These are phyloP conservation scores for Polypterus bichir DNA, from an alignment of 2,113 vertebrate genomes.

Conservation along the genomic window DNA sequence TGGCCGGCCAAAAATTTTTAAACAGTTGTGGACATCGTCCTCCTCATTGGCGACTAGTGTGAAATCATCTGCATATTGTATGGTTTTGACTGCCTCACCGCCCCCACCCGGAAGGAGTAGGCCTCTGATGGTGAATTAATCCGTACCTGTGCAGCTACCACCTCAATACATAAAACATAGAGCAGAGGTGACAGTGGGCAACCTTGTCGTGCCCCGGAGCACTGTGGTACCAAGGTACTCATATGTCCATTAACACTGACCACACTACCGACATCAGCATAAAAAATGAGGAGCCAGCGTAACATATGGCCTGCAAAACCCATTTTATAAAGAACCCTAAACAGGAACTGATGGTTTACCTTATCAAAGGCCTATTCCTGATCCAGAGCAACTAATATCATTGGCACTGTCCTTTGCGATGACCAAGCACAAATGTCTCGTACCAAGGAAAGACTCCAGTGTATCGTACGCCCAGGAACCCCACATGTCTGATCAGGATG, in stretches of 20 bases:
- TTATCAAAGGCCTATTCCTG: conserved; percentile 9
- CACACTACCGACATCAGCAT: not conserved
- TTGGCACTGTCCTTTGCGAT: not conserved
- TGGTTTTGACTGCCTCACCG: not conserved
- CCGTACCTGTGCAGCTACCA: not conserved
- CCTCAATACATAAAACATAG: not conserved
- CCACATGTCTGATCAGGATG: not conserved
- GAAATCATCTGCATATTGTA: not conserved
- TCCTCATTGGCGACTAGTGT: not conserved
- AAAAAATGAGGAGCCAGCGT: not conserved
- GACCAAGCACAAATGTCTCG: not conserved
- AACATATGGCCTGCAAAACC: not conserved
- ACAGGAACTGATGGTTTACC: conserved; percentile 3
- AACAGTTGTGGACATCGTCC: not conserved
- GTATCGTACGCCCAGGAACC: not conserved
- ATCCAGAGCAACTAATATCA: conserved; percentile 4
- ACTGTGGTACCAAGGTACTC: not conserved
- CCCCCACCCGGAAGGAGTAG: not conserved
- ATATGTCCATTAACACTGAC: not conserved
- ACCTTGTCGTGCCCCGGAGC: not conserved
- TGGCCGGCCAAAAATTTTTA: not conserved
- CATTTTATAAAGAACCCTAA: conserved; percentile 1
- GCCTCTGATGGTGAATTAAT: not conserved
- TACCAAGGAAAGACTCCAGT: not conserved
- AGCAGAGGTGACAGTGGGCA: not conserved